Evolutionary conservation across 2,888 invertebrate species (phyloP).

Genomic region (Drosophila bunnanda): DNA sequence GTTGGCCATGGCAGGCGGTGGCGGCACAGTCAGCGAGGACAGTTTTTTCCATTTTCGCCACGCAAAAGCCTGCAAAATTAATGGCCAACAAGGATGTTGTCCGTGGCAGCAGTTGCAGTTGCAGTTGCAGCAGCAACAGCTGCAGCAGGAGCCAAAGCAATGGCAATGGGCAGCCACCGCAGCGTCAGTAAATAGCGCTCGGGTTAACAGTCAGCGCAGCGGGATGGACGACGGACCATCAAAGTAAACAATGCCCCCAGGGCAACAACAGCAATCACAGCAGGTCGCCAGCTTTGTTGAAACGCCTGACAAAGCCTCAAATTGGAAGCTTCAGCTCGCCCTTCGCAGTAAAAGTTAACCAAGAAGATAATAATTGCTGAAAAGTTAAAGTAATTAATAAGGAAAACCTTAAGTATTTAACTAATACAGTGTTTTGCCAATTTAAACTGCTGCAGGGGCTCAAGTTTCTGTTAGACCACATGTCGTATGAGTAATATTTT

Average conservation of each 20-base stretch:
- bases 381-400: neutral
- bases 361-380: neutral
- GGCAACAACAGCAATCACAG: constrained; percentile 26
- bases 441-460: too few species aligned
- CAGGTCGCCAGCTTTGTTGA: constrained; percentile 28
- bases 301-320: constrained; percentile 13
- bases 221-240: constrained; percentile 28
- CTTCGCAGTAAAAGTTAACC: neutral
- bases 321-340: neutral
- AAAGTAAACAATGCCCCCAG: constrained; percentile 40
- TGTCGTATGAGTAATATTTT: constrained; percentile 17
- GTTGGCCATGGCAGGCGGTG: constrained; percentile 16
- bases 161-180: constrained; percentile 21
- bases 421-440: too few species aligned
- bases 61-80: constrained; percentile 72
- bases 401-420: neutral
- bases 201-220: constrained; percentile 44
- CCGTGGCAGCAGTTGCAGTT: constrained; percentile 38
- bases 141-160: constrained; percentile 29
- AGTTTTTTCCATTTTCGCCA: constrained; percentile 39
- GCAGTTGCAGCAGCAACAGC: constrained; percentile 3
- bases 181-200: constrained; percentile 37
- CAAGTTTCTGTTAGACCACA: neutral
- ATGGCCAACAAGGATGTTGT: constrained; percentile 74
- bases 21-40: constrained; percentile 25